phyloP scores from a whole-genome alignment of 2,113 vertebrate species.

The Cebus imitator region DNA sequence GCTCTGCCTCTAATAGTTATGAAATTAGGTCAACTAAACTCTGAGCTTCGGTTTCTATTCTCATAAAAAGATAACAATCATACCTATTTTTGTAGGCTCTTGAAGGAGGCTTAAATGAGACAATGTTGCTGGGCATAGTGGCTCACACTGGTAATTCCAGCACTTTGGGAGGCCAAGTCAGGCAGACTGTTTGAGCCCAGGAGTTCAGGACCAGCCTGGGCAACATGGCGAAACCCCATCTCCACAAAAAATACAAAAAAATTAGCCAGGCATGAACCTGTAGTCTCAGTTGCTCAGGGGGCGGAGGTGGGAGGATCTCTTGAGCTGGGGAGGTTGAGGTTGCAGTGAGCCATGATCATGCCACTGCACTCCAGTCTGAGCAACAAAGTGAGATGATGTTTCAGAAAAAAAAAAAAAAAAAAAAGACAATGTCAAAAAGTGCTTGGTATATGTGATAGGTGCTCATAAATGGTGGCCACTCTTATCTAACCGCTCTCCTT shows the following conservation, averaged over 20 bases:
- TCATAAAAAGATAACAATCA: background rate
- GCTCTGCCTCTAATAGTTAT: background rate
- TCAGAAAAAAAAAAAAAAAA: background rate
- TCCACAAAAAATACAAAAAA: background rate
- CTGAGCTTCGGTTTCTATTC: background rate
- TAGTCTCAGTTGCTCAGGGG: background rate
- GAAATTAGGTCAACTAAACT: background rate
- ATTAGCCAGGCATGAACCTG: background rate
- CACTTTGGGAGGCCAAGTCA: background rate
- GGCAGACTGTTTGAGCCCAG: background rate
- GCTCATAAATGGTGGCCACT: background rate
- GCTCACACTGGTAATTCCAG: too few species aligned
- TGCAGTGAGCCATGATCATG: background rate
- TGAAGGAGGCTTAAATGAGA: background rate
- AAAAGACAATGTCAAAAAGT: background rate
- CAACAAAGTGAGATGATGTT: background rate
- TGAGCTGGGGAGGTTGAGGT: background rate
- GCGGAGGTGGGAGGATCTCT: background rate
- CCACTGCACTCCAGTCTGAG: background rate
- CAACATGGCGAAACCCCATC: background rate
- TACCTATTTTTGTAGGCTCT: background rate
- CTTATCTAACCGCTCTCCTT: background rate
- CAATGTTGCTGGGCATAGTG: too few species aligned
- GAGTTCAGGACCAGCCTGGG: background rate
- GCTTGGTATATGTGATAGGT: background rate